Evolutionary conservation across 2,113 vertebrate genomes (phyloP).

Genomic region (Rattus rattus): DNA sequence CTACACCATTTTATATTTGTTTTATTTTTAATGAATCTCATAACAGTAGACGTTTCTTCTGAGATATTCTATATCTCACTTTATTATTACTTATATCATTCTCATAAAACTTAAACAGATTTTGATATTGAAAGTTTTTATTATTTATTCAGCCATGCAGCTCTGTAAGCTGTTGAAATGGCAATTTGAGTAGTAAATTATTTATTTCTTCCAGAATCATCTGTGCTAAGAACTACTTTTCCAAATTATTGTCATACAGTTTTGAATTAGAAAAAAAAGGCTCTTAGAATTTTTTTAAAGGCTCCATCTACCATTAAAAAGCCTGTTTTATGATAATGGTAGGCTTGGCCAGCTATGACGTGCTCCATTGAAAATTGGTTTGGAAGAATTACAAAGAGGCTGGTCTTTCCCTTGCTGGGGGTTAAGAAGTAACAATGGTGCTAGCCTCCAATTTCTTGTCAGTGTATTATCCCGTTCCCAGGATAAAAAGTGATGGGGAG

Average conservation of each 20-base stretch:
- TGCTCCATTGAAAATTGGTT: background rate
- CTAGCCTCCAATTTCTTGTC: background rate
- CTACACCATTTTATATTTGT: background rate
- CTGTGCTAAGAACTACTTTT: background rate
- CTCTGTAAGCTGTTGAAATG: background rate
- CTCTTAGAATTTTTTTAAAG: background rate
- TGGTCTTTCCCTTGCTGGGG: background rate
- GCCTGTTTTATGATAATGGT: background rate
- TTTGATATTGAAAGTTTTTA: constrained; percentile 16
- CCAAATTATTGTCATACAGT: background rate
- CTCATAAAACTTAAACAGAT: background rate
- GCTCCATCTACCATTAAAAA: background rate
- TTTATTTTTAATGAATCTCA: constrained; percentile 1
- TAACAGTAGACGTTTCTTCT: background rate
- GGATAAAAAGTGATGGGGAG: constrained; percentile 1
- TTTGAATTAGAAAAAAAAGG: constrained; percentile 15
- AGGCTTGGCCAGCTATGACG: background rate
- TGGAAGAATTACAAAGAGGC: background rate
- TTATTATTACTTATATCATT: background rate
- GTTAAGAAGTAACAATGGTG: background rate
- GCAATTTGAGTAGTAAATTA: background rate
- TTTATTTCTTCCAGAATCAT: constrained; percentile 2
- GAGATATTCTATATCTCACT: background rate
- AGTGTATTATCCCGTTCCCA: background rate
- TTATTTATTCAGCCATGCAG: background rate